Percentiles rank a stretch among this genome's conserved stretches.
Evolutionary conservation across 2,113 vertebrate genomes (phyloP).

Genomic region (Xenopus tropicalis): DNA sequence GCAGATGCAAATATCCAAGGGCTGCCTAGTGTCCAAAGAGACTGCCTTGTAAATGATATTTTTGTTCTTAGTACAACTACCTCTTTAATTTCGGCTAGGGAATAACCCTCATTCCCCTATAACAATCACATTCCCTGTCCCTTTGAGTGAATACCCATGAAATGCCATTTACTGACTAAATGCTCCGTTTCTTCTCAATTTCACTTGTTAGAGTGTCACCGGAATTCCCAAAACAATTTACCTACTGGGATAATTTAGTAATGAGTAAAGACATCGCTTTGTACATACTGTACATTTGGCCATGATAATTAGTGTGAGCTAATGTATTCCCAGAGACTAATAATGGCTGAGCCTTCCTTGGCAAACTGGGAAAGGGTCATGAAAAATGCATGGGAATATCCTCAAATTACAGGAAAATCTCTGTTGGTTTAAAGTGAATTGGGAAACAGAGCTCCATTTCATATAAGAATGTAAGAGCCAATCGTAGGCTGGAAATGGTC

Average conservation of each 20-base stretch:
- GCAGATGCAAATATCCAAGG: conserved; percentile 14
- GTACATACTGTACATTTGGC: not conserved
- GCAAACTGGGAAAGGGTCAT: not conserved
- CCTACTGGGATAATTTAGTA: conserved; percentile 4
- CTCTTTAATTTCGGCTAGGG: conserved; percentile 5
- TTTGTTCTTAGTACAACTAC: not conserved
- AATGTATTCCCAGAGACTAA: not conserved
- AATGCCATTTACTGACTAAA: not conserved
- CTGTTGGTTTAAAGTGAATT: too few species aligned
- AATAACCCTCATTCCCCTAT: conserved; percentile 5
- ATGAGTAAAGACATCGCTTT: conserved; percentile 23
- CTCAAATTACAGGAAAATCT: too few species aligned
- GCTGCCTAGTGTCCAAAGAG: conserved; percentile 1
- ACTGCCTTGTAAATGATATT: conserved; percentile 18
- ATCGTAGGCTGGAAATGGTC: too few species aligned
- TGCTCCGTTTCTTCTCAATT: not conserved
- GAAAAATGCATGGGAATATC: too few species aligned
- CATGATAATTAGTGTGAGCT: not conserved
- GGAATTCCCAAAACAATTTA: not conserved
- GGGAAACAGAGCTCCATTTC: too few species aligned
- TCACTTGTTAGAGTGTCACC: not conserved
- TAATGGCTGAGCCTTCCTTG: not conserved
- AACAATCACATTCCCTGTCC: conserved; percentile 11
- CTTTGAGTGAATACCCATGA: conserved; percentile 3
- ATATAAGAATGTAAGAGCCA: too few species aligned